Evolutionary conservation across 1,140 invertebrate species (phyloP), one percentile per base, ranked within the genome.

Genomic region (Mactra quadrangularis): DNA sequence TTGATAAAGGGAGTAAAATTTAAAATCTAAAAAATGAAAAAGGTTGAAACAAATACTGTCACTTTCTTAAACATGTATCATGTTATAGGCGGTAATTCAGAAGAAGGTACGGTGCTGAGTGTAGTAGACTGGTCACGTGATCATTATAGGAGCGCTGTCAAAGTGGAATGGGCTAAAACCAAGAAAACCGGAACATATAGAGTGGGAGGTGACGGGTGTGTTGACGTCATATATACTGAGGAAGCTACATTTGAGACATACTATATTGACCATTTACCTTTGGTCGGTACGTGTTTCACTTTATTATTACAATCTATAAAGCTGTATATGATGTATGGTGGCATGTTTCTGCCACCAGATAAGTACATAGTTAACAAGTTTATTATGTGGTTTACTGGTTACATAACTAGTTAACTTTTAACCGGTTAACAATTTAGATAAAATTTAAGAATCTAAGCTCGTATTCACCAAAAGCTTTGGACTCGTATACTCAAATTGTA

Each of bases 121-220:
- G 96, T 96, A 96, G 87, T 94, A 95, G 78, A 96, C 95, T 76
- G 97, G 97, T 96, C 96, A 96, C 84, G 96, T 96, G 88, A 96
- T 96, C 89, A 94, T 96, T 82, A 97, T 95, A 55, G 97, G 96
- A 22, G 97, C 95, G 29, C 96, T 96, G 89, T 96, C 97, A 17
- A 95, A 95, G 22, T 98, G 96, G 96, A 94, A 95, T 83, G 90
- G 89, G 45, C 81, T 33, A 4, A 94, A 94, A 19, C 60, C 7
- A 64, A 82, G 33, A 95, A 94, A 7, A 31, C 96, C 60, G 97
- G 97, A 92, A 96, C 97, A 27, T 95, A 95, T 88, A 89, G 95
- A 81, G 87, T 96, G 31, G 96, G 97, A 0, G 97, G 97, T 85
- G 97, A 97, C 89, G 97, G 97, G 59, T 97, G 97, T 93, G 96